Conservation (phyloP, 2,888 invertebrate genomes). For the Tigriopus californicus region DNA sequence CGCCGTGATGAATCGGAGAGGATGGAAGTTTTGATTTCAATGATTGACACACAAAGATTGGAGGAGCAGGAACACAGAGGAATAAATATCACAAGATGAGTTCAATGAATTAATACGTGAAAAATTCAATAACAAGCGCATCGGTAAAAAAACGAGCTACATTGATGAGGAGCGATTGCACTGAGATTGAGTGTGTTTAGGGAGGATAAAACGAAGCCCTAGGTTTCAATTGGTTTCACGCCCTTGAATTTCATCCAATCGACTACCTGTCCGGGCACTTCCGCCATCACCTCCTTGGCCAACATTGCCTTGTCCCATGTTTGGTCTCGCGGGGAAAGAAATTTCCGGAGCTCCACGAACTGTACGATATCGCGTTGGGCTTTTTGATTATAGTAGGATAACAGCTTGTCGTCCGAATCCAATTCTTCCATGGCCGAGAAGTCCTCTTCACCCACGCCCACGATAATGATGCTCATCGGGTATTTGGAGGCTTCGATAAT, state of each 20-base stretch:
- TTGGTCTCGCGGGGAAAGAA: background rate
- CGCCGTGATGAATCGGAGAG: too few species aligned
- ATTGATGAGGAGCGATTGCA: too few species aligned
- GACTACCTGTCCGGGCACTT: conserved; percentile 36
- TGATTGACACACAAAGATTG: too few species aligned
- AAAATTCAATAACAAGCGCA: too few species aligned
- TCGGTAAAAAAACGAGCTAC: too few species aligned
- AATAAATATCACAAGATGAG: too few species aligned
- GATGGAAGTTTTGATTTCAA: too few species aligned
- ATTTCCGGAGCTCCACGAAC: conserved; percentile 32
- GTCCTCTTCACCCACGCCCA: conserved; percentile 40
- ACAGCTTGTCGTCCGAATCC: conserved; percentile 33
- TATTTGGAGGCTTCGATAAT: conserved; percentile 33
- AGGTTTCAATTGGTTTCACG: conserved; percentile 26
- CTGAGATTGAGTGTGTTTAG: too few species aligned
- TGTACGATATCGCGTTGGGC: conserved; percentile 41
- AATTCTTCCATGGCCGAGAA: conserved; percentile 40
- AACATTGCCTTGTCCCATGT: conserved; percentile 23
- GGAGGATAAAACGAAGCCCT: too few species aligned
- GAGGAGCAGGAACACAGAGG: too few species aligned
- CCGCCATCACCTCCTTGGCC: conserved; percentile 39
- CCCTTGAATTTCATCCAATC: conserved; percentile 32
- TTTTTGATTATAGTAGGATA: conserved; percentile 27
- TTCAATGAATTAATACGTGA: too few species aligned
- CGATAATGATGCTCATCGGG: conserved; percentile 41